These are phyloP conservation scores for Butorides virescens DNA, from an alignment of 2,113 vertebrate species.

Conservation along the genomic window DNA sequence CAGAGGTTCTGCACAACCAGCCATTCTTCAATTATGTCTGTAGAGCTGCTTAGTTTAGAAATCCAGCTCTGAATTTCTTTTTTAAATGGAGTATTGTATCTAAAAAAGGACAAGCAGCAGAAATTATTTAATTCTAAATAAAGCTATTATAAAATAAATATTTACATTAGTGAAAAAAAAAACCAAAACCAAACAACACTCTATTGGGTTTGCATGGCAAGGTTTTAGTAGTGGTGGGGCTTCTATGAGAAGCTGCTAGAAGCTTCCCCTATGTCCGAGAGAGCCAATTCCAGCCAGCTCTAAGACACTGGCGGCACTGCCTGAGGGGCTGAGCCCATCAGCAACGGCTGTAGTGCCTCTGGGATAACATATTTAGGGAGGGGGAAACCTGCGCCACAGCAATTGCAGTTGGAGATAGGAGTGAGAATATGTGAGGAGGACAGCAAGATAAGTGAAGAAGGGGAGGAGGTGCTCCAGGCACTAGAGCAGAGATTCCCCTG, in stretches of 20 bases:
- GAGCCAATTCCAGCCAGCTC: not conserved
- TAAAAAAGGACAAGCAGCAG: slow-evolving; percentile 7
- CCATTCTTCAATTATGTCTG: slow-evolving; percentile 81
- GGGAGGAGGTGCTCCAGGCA: not conserved
- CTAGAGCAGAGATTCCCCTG: not conserved
- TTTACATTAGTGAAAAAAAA: not conserved
- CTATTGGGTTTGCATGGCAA: not conserved
- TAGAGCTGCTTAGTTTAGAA: slow-evolving; percentile 72
- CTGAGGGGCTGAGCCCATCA: not conserved
- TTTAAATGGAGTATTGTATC: slow-evolving; percentile 76
- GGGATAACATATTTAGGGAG: not conserved
- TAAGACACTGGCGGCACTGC: too few species aligned
- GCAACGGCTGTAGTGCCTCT: not conserved
- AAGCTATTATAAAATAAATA: not conserved
- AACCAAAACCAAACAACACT: accelerated
- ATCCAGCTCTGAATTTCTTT: slow-evolving; percentile 81
- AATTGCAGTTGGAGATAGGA: not conserved
- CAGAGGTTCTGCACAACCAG: slow-evolving; percentile 81
- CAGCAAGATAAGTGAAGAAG: not conserved
- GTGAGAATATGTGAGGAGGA: not conserved
- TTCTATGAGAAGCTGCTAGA: not conserved
- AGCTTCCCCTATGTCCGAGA: not conserved
- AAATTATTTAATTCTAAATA: not conserved
- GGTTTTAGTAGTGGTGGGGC: not conserved
- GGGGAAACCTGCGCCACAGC: not conserved